phyloP scores from a whole-genome alignment of 2,888 invertebrate species.

The Agrenia bidenticulata region DNA sequence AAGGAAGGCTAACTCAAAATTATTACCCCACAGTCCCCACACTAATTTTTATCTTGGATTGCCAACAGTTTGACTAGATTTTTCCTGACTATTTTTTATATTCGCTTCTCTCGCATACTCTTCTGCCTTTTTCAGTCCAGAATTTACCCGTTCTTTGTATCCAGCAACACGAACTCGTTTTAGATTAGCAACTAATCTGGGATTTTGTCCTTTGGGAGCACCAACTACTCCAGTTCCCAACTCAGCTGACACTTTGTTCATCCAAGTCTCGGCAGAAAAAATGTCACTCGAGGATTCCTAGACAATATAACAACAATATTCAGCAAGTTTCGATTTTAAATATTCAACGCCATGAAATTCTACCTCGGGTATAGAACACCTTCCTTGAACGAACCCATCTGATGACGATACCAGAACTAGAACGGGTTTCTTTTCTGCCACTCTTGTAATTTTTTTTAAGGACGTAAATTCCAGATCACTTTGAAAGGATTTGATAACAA shows the following conservation, averaged over 20 bases:
- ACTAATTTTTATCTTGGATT: too few species aligned
- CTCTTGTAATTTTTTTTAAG: conserved; percentile 64
- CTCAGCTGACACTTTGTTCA: conserved; percentile 63
- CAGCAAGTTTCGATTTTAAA: background rate
- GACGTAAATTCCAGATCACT: conserved; percentile 55
- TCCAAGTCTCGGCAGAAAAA: conserved; percentile 72
- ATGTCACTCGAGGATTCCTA: conserved; percentile 61
- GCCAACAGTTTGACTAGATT: too few species aligned
- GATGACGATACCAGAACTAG: conserved; percentile 61
- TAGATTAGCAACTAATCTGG: conserved; percentile 66
- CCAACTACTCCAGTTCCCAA: conserved; percentile 62
- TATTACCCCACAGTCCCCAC: too few species aligned
- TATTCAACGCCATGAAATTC: conserved; percentile 21
- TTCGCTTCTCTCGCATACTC: conserved; percentile 19
- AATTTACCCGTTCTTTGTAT: too few species aligned
- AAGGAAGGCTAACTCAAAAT: too few species aligned
- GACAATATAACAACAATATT: conserved; percentile 37
- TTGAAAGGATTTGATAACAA: conserved; percentile 39
- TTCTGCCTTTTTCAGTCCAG: conserved; percentile 44
- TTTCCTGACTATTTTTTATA: too few species aligned
- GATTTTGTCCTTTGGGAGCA: conserved; percentile 64
- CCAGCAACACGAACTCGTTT: conserved; percentile 64
- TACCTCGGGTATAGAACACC: conserved; percentile 71
- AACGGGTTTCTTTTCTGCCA: conserved; percentile 63
- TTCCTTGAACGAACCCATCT: conserved; percentile 67